Percentiles rank a stretch among this genome's conserved stretches.
phyloP scores from a whole-genome alignment of 2,797 vertebrate genomes.

The Sebastes iracundus region DNA sequence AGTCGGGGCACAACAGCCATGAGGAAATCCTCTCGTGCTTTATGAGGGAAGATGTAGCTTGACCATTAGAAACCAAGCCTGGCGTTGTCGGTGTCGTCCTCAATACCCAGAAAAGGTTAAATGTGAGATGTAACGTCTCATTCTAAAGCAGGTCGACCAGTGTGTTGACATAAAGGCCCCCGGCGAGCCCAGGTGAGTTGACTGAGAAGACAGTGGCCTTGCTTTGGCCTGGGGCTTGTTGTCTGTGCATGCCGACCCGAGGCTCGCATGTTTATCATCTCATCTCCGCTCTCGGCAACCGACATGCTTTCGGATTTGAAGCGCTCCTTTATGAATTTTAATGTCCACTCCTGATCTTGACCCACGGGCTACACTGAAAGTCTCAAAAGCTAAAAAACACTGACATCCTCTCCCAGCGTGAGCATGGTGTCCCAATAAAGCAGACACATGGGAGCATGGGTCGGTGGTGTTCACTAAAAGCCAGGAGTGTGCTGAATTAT shows the following conservation, averaged over 20 bases:
- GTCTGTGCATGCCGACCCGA: slow-evolving; percentile 35
- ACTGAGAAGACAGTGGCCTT: slow-evolving; percentile 9
- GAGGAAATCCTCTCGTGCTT: background rate
- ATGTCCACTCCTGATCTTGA: slow-evolving; percentile 64
- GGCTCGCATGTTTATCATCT: slow-evolving; percentile 45
- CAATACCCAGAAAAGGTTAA: background rate
- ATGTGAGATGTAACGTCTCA: background rate
- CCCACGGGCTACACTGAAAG: slow-evolving; percentile 22
- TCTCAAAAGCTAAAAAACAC: slow-evolving; percentile 22
- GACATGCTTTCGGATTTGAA: slow-evolving; percentile 39
- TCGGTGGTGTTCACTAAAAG: slow-evolving; percentile 50
- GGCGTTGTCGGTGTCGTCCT: background rate
- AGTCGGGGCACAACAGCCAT: background rate
- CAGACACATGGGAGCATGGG: slow-evolving; percentile 30
- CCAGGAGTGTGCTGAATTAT: slow-evolving; percentile 66
- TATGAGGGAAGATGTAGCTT: background rate
- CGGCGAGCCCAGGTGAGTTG: slow-evolving; percentile 5
- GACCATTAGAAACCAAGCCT: background rate
- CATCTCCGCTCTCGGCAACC: slow-evolving; percentile 23
- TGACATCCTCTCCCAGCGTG: slow-evolving; percentile 31
- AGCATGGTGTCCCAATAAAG: slow-evolving; percentile 34
- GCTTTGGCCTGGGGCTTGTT: slow-evolving; percentile 51
- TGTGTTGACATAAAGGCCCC: background rate
- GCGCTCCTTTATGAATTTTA: slow-evolving; percentile 67
- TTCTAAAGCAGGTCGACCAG: background rate